A percentile compares a stretch with the other conserved stretches of the same genome.
phyloP scores from a whole-genome alignment of 2,113 vertebrate species.

The Hippolais icterina region DNA sequence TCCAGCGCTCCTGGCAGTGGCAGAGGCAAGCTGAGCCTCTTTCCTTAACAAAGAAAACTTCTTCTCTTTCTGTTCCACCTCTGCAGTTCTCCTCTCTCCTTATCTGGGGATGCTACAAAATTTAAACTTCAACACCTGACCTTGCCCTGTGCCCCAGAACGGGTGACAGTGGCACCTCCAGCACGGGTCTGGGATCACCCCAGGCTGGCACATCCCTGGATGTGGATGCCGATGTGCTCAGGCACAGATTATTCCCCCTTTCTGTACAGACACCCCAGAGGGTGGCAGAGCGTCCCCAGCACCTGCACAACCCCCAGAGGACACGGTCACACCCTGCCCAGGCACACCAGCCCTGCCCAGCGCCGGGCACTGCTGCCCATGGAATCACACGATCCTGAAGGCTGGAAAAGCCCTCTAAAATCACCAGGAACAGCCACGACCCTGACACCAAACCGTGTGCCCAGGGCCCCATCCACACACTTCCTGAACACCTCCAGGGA shows the following conservation, averaged over 20 bases:
- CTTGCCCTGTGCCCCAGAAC: not conserved
- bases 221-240: accelerated
- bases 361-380: accelerated
- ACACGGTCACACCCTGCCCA: accelerated
- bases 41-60: not conserved
- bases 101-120: not conserved
- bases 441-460: not conserved
- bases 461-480: not conserved
- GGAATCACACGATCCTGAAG: no score
- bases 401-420: accelerated
- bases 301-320: accelerated
- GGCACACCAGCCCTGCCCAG: not conserved
- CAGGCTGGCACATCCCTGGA: not conserved
- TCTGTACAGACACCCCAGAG: accelerated
- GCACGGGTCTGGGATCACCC: accelerated
- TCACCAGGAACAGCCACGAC: accelerated
- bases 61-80: not conserved
- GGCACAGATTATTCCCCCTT: no score
- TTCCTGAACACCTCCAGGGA: no score
- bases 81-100: accelerated
- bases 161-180: no score
- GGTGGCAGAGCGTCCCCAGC: not conserved
- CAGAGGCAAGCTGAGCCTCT: not conserved
- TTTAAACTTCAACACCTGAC: not conserved
- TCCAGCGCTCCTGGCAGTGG: not conserved